Conservation (phyloP, 2,113 vertebrate species). For the Vireo altiloquus region DNA sequence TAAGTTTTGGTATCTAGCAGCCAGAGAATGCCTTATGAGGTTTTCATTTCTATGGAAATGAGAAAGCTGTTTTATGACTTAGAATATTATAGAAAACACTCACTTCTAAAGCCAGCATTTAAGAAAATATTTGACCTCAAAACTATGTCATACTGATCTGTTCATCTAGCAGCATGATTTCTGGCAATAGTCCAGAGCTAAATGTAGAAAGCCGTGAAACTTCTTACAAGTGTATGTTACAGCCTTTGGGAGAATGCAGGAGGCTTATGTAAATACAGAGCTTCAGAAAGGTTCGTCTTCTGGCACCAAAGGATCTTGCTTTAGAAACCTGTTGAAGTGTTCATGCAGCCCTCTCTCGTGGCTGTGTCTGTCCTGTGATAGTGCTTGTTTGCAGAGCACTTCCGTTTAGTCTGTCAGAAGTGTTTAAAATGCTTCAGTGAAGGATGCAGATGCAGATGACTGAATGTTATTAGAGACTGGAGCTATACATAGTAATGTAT, state of each 20-base stretch:
- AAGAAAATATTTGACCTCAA: constrained; percentile 46
- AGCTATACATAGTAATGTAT: background rate
- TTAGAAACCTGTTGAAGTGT: background rate
- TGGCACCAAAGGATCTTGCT: background rate
- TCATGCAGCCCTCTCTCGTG: background rate
- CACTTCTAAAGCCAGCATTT: background rate
- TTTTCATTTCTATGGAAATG: background rate
- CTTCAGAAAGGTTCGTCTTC: background rate
- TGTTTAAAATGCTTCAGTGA: background rate
- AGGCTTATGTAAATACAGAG: background rate
- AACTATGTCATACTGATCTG: constrained; percentile 14
- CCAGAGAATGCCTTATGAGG: background rate
- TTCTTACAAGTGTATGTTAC: background rate
- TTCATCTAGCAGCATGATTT: background rate
- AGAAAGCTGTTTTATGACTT: background rate
- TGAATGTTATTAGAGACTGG: background rate
- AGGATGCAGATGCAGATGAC: background rate
- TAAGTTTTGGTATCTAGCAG: background rate
- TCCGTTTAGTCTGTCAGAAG: background rate
- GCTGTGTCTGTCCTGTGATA: background rate
- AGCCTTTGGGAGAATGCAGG: background rate
- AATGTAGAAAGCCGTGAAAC: constrained; percentile 44
- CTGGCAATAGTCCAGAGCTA: constrained; percentile 44
- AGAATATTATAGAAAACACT: background rate
- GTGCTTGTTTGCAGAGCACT: background rate